Evolutionary conservation across 2,113 vertebrate genomes (phyloP).

Genomic region (Speoplatyrhinus poulsoni): DNA sequence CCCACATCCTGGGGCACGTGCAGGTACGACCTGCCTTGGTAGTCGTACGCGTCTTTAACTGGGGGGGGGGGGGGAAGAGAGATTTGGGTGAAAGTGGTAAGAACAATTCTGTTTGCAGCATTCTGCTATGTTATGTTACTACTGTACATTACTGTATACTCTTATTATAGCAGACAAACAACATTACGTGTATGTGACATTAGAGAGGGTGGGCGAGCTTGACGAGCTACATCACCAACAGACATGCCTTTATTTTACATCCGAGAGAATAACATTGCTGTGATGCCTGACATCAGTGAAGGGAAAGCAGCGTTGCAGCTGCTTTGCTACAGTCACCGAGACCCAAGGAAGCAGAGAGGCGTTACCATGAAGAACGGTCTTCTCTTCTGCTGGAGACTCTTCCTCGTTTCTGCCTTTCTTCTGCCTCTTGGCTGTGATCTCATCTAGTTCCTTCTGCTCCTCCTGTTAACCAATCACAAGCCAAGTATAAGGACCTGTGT

Average conservation of each 20-base stretch:
- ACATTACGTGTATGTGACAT: too few species aligned
- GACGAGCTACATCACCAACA: too few species aligned
- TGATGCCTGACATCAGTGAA: too few species aligned
- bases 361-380: conserved; percentile 94
- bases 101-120: background rate
- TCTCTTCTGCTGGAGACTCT: conserved; percentile 93
- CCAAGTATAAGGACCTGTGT: background rate
- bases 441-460: conserved; percentile 94
- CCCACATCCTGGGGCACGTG: conserved; percentile 97
- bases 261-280: too few species aligned
- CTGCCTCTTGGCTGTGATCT: conserved; percentile 96
- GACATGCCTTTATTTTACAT: too few species aligned
- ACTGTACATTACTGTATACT: too few species aligned
- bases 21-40: conserved; percentile 96
- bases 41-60: conserved; percentile 99
- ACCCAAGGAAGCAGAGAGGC: background rate
- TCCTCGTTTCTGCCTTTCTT: conserved; percentile 95
- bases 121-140: background rate
- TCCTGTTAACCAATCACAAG: conserved; percentile 76
- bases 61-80: conserved; percentile 25
- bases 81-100: conserved; percentile 2
- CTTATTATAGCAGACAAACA: too few species aligned
- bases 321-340: background rate
- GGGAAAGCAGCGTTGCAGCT: background rate
- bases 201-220: too few species aligned